Conservation (phyloP, 2,797 vertebrate genomes). For the Siniperca obscura region DNA sequence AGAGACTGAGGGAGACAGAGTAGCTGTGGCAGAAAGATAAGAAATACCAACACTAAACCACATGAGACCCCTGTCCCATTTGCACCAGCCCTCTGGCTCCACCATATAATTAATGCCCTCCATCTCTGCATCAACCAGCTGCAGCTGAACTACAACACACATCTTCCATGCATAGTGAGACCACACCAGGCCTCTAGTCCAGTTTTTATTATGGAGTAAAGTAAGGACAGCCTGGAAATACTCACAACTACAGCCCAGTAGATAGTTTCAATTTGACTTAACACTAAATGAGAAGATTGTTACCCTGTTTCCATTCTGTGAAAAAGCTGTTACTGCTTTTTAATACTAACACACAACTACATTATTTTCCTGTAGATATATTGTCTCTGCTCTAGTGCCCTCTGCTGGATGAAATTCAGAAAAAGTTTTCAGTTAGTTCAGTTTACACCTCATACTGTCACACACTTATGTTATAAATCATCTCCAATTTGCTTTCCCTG, state of each 20-base stretch:
- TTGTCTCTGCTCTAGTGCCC: slow-evolving; percentile 64
- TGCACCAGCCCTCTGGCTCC: background rate
- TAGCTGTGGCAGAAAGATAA: background rate
- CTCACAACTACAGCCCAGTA: background rate
- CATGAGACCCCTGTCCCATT: slow-evolving; percentile 21
- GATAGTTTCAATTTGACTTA: background rate
- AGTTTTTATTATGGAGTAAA: background rate
- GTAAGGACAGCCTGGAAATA: background rate
- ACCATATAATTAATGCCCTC: slow-evolving; percentile 1
- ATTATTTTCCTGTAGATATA: background rate
- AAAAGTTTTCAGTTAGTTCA: background rate
- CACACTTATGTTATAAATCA: background rate
- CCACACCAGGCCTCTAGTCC: slow-evolving; percentile 2
- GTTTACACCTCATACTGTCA: background rate
- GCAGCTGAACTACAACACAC: background rate
- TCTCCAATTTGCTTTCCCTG: background rate
- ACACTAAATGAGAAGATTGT: background rate
- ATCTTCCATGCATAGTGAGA: background rate
- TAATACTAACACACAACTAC: background rate
- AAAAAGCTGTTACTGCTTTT: slow-evolving; percentile 7
- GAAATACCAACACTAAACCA: slow-evolving; percentile 1
- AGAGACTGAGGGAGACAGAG: background rate
- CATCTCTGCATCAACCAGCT: background rate
- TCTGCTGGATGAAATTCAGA: slow-evolving; percentile 47
- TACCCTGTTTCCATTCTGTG: background rate